Evolutionary conservation across 1,140 invertebrate species (phyloP).

Genomic region (Nebria ingens): DNA sequence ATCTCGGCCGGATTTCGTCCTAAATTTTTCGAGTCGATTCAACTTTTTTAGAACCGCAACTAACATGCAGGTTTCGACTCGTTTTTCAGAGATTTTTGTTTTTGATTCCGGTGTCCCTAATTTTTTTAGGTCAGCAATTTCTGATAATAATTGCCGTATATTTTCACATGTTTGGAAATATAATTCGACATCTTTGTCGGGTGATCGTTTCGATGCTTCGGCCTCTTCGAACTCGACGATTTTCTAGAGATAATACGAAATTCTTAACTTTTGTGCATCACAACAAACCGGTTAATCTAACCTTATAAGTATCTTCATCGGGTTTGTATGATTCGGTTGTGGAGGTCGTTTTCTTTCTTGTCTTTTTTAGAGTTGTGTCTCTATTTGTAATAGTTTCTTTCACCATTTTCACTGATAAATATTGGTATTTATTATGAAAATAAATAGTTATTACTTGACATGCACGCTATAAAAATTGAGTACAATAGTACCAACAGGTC

Average conservation of each 20-base stretch:
- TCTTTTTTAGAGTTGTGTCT: slow-evolving; percentile 17
- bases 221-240: slow-evolving; percentile 61
- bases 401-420: slow-evolving; percentile 13
- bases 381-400: slow-evolving; percentile 12
- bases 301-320: slow-evolving; percentile 19
- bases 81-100: slow-evolving; percentile 51
- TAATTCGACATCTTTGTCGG: slow-evolving; percentile 53
- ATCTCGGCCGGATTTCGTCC: slow-evolving; percentile 71
- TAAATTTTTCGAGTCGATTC: slow-evolving; percentile 82
- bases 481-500: no score
- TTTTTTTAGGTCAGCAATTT: slow-evolving; percentile 54
- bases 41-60: slow-evolving; percentile 78
- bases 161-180: slow-evolving; percentile 58
- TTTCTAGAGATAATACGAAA: slow-evolving; percentile 32
- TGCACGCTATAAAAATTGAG: no score
- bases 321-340: not conserved
- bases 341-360: slow-evolving; percentile 8
- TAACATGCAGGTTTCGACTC: slow-evolving; percentile 59
- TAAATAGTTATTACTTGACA: no score
- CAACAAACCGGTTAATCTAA: slow-evolving; percentile 10
- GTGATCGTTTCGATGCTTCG: slow-evolving; percentile 52
- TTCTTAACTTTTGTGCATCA: not conserved
- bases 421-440: no score
- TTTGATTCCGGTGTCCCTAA: slow-evolving; percentile 37
- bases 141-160: slow-evolving; percentile 49